Evolutionary conservation across 2,113 vertebrate genomes (phyloP).

Genomic region (Antennarius striatus): DNA sequence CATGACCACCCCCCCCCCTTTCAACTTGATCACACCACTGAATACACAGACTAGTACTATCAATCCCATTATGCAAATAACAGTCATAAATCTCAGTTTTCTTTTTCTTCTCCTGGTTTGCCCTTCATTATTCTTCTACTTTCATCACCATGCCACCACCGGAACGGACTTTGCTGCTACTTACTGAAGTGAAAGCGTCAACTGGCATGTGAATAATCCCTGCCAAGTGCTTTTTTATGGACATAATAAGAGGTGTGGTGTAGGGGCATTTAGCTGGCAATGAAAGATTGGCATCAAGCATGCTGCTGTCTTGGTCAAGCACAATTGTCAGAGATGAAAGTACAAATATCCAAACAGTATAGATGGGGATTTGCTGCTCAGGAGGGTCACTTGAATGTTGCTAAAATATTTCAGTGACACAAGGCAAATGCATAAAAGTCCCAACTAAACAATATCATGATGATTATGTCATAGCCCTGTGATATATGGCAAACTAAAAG

Average conservation of each 20-base stretch:
- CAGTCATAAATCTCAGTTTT: constrained; percentile 59
- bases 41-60: constrained; percentile 68
- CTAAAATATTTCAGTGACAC: no score
- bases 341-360: neutral
- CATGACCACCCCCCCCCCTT: constrained; percentile 1
- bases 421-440: no score
- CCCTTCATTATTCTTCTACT: constrained; percentile 40
- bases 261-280: constrained; percentile 34
- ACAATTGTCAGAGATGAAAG: constrained; percentile 46
- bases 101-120: constrained; percentile 2
- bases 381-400: no score
- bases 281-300: constrained; percentile 69
- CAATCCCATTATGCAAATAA: constrained; percentile 77
- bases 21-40: constrained; percentile 25
- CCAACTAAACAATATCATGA: no score
- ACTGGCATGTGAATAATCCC: constrained; percentile 18
- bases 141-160: constrained; percentile 43
- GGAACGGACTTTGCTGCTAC: constrained; percentile 28
- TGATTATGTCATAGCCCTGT: no score
- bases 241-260: constrained; percentile 5
- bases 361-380: no score
- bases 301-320: constrained; percentile 44
- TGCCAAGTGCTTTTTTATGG: constrained; percentile 32
- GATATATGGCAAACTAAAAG: no score
- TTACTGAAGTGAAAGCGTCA: constrained; percentile 50